Percentiles rank a stretch among this genome's conserved stretches.
Evolutionary conservation across 2,888 invertebrate species (phyloP).

Genomic region (Rutpela maculata): DNA sequence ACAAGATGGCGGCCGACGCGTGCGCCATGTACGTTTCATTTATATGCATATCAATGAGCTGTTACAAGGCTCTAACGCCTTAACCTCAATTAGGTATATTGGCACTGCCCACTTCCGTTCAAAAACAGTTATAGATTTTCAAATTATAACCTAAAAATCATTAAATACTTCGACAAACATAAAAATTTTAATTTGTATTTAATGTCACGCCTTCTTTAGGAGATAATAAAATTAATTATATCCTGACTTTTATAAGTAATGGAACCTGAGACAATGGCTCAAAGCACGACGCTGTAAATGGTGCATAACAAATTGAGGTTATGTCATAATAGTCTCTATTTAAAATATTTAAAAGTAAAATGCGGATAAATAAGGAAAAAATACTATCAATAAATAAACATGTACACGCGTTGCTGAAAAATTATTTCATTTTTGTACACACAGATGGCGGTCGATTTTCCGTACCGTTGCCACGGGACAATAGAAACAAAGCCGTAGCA

Average conservation of each 20-base stretch:
- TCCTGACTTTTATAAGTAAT: neutral
- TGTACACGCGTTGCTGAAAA: neutral
- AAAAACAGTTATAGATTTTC: neutral
- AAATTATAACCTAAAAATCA: neutral
- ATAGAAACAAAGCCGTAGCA: too few relatives aligned
- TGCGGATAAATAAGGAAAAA: neutral
- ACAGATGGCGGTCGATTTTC: neutral
- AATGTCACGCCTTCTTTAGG: too few relatives aligned
- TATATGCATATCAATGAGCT: constrained; percentile 47
- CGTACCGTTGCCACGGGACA: neutral
- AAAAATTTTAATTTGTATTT: neutral
- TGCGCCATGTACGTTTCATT: constrained; percentile 49
- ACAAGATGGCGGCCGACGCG: constrained; percentile 57
- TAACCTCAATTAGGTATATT: constrained; percentile 41
- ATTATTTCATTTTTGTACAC: neutral
- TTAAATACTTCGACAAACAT: neutral
- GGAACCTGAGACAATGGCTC: neutral
- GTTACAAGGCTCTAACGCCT: constrained; percentile 32
- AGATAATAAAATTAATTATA: neutral
- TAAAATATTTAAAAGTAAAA: neutral
- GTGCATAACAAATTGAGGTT: neutral
- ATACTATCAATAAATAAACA: neutral
- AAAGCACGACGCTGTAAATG: neutral
- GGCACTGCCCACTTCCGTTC: neutral
- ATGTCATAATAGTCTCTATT: neutral